phyloP scores from a whole-genome alignment of 2,888 invertebrate species.

The Cephalotes varians region DNA sequence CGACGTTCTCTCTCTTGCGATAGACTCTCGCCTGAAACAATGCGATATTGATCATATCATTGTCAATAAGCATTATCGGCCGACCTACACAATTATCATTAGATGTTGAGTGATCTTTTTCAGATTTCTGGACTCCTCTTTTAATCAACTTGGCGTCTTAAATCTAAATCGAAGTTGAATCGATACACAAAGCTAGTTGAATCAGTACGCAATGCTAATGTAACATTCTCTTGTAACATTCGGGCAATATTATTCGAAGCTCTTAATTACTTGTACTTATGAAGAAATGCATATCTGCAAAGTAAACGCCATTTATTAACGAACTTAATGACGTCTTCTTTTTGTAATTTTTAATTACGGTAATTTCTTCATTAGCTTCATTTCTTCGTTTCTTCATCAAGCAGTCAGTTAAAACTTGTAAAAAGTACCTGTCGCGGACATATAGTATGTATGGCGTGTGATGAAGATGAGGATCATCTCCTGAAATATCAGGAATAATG shows the following conservation, averaged over 20 bases:
- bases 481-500: conserved; percentile 6
- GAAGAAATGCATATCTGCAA: too few species aligned
- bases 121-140: conserved; percentile 57
- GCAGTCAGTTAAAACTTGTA: not conserved
- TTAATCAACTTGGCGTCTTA: not conserved
- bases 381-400: too few species aligned
- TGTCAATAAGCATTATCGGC: conserved; percentile 55
- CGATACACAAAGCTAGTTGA: too few species aligned
- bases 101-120: conserved; percentile 52
- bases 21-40: conserved; percentile 80
- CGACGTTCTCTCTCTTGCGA: too few species aligned
- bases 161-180: not conserved
- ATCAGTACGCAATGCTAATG: not conserved
- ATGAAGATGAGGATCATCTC: not conserved
- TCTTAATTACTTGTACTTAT: not conserved
- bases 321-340: too few species aligned
- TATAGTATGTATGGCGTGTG: not conserved
- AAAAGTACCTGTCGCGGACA: not conserved
- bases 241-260: not conserved
- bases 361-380: too few species aligned
- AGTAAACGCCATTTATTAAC: too few species aligned
- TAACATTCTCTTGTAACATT: not conserved
- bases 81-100: conserved; percentile 79
- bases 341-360: too few species aligned
- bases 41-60: too few species aligned